Evolutionary conservation across 2,797 vertebrate species (phyloP).

Genomic region (Tolypeutes matacus): DNA sequence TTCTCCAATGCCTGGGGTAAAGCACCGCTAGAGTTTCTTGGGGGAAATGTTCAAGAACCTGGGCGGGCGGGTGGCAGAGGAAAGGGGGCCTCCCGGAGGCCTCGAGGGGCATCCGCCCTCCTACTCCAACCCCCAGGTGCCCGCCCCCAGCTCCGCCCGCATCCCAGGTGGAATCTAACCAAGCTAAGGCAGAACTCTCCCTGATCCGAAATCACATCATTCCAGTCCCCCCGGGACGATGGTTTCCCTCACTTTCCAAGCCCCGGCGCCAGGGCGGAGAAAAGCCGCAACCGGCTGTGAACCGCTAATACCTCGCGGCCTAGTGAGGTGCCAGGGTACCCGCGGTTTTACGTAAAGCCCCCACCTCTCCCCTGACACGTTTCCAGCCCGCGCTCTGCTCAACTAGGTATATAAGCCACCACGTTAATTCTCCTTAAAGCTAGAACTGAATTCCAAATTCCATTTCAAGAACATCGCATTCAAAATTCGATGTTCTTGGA

Average conservation of each 20-base stretch:
- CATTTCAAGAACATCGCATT: neutral
- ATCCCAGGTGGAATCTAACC: rapidly evolving
- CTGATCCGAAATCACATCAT: neutral
- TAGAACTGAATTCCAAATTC: neutral
- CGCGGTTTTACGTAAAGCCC: neutral
- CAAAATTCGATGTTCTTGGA: neutral
- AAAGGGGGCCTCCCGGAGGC: rapidly evolving
- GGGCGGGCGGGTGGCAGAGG: neutral
- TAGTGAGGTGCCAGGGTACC: rapidly evolving
- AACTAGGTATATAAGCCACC: rapidly evolving
- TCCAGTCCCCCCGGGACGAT: rapidly evolving
- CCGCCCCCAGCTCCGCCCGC: no score
- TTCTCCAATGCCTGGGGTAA: neutral
- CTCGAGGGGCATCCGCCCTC: rapidly evolving
- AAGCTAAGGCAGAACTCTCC: neutral
- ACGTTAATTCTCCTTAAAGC: rapidly evolving
- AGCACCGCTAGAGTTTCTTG: neutral
- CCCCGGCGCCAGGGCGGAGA: rapidly evolving
- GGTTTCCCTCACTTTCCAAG: neutral
- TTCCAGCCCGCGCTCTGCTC: rapidly evolving
- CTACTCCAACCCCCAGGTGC: no score
- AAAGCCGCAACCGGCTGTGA: rapidly evolving
- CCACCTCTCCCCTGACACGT: rapidly evolving
- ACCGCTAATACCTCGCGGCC: rapidly evolving
- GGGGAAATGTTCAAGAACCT: neutral